Evolutionary conservation across 2,113 vertebrate genomes (phyloP).

Genomic region (Brachypteracias leptosomus): DNA sequence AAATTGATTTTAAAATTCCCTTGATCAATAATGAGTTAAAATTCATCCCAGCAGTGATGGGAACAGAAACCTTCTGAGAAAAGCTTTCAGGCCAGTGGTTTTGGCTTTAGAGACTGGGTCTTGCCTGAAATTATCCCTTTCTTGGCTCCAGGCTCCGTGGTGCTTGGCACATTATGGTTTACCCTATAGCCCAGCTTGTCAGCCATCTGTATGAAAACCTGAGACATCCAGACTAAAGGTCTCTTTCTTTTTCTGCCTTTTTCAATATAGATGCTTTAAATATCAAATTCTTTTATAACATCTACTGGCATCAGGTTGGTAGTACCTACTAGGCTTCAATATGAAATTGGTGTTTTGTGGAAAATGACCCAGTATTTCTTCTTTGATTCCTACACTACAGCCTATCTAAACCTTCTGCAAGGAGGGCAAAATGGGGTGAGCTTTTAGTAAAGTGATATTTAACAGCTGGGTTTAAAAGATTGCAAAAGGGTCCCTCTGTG

Average conservation of each 20-base stretch:
- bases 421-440: background rate
- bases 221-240: background rate
- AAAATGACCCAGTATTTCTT: constrained; percentile 23
- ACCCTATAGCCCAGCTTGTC: constrained; percentile 49
- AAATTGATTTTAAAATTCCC: constrained; percentile 85
- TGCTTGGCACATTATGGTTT: constrained; percentile 41
- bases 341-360: background rate
- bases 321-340: background rate
- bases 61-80: constrained; percentile 66
- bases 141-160: constrained; percentile 9
- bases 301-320: background rate
- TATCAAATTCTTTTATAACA: background rate
- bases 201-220: constrained; percentile 15
- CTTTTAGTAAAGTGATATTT: background rate
- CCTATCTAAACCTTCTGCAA: background rate
- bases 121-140: constrained; percentile 59
- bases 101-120: constrained; percentile 42
- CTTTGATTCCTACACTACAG: background rate
- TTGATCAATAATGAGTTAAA: constrained; percentile 83
- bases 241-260: constrained; percentile 3
- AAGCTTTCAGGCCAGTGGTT: constrained; percentile 55
- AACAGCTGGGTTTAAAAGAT: background rate
- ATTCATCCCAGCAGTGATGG: constrained; percentile 72
- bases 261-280: background rate
- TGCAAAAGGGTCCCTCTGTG: background rate